These are phyloP conservation scores for Macrobrachium rosenbergii DNA, from an alignment of 1,140 invertebrate species.

Conservation along the genomic window DNA sequence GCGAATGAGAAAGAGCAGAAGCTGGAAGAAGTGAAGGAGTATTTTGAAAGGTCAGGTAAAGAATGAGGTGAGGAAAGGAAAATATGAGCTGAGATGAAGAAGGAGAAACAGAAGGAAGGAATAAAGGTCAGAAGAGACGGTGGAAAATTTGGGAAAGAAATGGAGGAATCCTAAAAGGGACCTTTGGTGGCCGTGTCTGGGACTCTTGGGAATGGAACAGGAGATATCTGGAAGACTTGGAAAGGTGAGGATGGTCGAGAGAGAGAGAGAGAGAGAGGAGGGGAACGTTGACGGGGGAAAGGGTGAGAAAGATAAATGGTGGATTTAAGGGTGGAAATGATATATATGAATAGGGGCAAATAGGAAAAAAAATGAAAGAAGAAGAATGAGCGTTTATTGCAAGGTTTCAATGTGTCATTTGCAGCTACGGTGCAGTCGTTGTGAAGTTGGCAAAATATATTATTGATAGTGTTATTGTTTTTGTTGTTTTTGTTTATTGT, in stretches of 20 bases:
- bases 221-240: background rate
- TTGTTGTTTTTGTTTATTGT: too few species aligned
- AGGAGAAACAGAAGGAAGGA: background rate
- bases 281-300: background rate
- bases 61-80: background rate
- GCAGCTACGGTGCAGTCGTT: too few species aligned
- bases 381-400: background rate
- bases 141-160: too few species aligned
- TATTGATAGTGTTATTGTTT: too few species aligned
- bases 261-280: background rate
- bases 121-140: too few species aligned
- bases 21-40: background rate
- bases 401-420: too few species aligned
- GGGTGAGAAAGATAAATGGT: background rate
- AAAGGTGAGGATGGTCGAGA: background rate
- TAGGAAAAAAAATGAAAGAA: background rate
- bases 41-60: background rate
- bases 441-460: too few species aligned
- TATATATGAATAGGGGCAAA: background rate
- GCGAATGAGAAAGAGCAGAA: background rate
- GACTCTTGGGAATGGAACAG: background rate
- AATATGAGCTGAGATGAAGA: background rate
- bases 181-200: too few species aligned
- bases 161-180: too few species aligned
- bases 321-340: constrained; percentile 2